Percentiles rank a stretch among this genome's conserved stretches.
Conservation (phyloP, 2,888 invertebrate species). For the Tuta absoluta region DNA sequence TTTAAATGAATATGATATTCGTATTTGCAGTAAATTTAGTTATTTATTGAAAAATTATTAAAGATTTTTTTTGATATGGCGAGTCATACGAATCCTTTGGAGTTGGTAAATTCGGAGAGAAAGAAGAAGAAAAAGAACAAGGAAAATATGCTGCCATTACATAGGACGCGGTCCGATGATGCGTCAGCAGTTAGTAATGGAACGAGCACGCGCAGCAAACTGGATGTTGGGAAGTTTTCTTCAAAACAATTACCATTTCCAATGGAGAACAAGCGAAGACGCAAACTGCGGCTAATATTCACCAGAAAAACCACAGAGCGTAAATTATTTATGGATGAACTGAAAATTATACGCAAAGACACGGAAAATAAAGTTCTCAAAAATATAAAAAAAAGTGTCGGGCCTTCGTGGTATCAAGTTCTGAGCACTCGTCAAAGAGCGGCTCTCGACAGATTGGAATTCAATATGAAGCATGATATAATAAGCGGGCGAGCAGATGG, state of each 20-base stretch:
- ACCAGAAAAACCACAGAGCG: constrained; percentile 55
- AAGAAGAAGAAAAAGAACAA: too few species aligned
- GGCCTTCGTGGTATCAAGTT: constrained; percentile 70
- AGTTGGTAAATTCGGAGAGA: too few species aligned
- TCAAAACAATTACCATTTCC: neutral
- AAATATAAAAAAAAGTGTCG: constrained; percentile 48
- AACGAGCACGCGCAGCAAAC: too few species aligned
- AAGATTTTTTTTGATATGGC: too few species aligned
- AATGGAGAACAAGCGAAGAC: constrained; percentile 31
- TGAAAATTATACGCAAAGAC: constrained; percentile 52
- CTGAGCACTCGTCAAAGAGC: constrained; percentile 62
- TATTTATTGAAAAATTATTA: too few species aligned
- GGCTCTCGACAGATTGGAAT: constrained; percentile 56
- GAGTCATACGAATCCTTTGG: too few species aligned
- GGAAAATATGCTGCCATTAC: too few species aligned
- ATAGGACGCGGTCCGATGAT: too few species aligned
- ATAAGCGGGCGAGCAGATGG: constrained; percentile 61
- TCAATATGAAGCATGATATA: constrained; percentile 63
- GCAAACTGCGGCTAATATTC: constrained; percentile 57
- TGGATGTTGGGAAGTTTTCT: too few species aligned
- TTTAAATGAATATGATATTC: too few species aligned
- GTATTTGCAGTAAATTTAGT: too few species aligned
- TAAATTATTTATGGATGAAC: constrained; percentile 65
- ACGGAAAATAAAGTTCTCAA: constrained; percentile 45
- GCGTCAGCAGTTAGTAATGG: too few species aligned